These are phyloP conservation scores for Brachionichthys hirsutus DNA, from an alignment of 2,113 vertebrate genomes.

Conservation along the genomic window DNA sequence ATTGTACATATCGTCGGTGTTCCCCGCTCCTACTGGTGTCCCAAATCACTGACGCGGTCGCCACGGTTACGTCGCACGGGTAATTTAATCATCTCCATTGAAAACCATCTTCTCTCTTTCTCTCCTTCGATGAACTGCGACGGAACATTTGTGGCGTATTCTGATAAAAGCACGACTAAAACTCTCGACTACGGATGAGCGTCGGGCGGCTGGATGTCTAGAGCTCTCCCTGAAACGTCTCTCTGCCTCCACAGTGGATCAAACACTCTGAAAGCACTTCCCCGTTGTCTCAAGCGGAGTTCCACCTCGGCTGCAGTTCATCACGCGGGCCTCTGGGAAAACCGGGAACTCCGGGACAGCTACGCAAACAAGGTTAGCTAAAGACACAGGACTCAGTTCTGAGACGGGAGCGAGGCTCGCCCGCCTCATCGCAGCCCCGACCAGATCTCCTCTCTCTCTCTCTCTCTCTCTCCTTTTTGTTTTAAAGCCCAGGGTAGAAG, in stretches of 20 bases:
- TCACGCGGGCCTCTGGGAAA: constrained; percentile 58
- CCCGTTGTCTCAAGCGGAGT: constrained; percentile 59
- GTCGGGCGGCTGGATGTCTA: neutral
- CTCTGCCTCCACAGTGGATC: constrained; percentile 53
- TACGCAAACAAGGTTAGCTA: constrained; percentile 24
- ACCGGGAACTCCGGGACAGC: constrained; percentile 40
- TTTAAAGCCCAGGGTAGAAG: constrained; percentile 58
- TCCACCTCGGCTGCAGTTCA: constrained; percentile 59
- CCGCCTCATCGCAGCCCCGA: constrained; percentile 5
- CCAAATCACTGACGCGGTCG: too few relatives aligned
- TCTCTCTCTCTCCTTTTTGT: neutral
- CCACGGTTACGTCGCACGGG: too few relatives aligned
- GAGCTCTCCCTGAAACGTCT: neutral
- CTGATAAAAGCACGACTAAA: neutral
- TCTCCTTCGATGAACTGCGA: too few relatives aligned
- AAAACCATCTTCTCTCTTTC: too few relatives aligned
- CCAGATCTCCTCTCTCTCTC: constrained; percentile 20
- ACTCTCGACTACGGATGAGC: neutral
- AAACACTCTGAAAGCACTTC: constrained; percentile 74
- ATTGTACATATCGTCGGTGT: too few relatives aligned
- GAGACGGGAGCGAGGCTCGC: constrained; percentile 22
- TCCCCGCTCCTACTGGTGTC: too few relatives aligned
- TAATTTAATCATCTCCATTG: too few relatives aligned
- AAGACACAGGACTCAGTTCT: constrained; percentile 21
- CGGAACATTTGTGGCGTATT: too few relatives aligned